Percentiles rank a stretch among this genome's conserved stretches.
Evolutionary conservation across 2,888 invertebrate genomes (phyloP).

Genomic region (Chouioia cunea): DNA sequence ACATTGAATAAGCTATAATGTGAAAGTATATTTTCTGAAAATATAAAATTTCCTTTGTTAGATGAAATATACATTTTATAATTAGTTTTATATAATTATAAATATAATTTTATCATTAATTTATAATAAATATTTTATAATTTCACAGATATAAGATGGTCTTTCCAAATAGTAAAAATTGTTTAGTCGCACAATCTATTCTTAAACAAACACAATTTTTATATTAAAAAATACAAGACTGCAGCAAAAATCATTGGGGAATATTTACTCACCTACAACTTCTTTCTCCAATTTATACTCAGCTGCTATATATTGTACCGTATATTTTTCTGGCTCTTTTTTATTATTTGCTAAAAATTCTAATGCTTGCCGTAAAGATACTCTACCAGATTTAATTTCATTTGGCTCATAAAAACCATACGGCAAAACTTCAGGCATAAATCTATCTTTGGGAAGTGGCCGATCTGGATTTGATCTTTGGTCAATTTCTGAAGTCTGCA

Average conservation of each 20-base stretch:
- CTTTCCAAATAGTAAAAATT: neutral
- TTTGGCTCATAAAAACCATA: constrained; percentile 80
- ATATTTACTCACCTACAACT: constrained; percentile 70
- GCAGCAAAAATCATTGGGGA: constrained; percentile 17
- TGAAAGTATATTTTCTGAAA: constrained; percentile 71
- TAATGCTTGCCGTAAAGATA: constrained; percentile 76
- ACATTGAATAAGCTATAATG: constrained; percentile 77
- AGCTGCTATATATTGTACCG: constrained; percentile 74
- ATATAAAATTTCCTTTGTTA: neutral
- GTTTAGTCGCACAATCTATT: neutral
- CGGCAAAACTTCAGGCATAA: constrained; percentile 71
- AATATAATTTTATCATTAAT: too few species aligned
- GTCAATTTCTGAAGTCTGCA: constrained; percentile 58
- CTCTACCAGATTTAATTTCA: constrained; percentile 74
- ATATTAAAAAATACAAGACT: constrained; percentile 6
- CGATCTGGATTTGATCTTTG: constrained; percentile 67
- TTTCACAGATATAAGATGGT: neutral
- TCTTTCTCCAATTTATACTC: constrained; percentile 78
- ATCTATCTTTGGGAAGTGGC: constrained; percentile 74
- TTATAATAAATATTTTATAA: neutral
- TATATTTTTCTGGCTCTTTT: constrained; percentile 73
- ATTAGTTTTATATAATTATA: too few species aligned
- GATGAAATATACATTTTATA: neutral
- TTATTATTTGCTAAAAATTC: constrained; percentile 78
- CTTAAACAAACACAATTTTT: neutral